Evolutionary conservation across 2,888 invertebrate species (phyloP).

Genomic region (Thera britannica): DNA sequence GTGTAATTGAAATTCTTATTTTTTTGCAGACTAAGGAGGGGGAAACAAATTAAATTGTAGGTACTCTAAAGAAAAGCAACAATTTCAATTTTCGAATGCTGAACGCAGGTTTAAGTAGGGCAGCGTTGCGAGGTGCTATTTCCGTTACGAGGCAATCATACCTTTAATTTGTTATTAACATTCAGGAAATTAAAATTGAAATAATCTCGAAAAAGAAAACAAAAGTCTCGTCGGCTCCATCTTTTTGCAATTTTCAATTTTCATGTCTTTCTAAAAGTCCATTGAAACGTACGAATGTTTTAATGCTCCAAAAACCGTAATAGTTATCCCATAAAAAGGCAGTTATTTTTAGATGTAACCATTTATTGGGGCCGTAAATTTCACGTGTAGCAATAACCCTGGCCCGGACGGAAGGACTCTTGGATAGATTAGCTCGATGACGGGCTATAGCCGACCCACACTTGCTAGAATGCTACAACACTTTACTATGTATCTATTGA

Average conservation of each 20-base stretch:
- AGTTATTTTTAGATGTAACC: conserved; percentile 65
- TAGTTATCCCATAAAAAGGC: conserved; percentile 51
- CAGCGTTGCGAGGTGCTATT: conserved; percentile 34
- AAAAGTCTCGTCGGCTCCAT: neutral
- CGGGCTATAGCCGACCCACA: conserved; percentile 14
- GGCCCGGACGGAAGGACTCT: conserved; percentile 47
- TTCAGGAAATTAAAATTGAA: conserved; percentile 20
- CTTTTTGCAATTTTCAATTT: neutral
- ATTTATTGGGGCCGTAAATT: conserved; percentile 65
- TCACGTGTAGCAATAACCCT: conserved; percentile 71
- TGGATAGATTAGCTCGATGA: conserved; percentile 64
- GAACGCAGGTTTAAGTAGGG: conserved; percentile 37
- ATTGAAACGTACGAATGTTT: neutral
- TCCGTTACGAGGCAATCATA: conserved; percentile 20
- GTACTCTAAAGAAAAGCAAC: conserved; percentile 33
- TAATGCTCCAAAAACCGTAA: conserved; percentile 7
- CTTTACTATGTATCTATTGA: neutral
- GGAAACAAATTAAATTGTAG: conserved; percentile 27
- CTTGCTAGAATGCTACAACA: neutral
- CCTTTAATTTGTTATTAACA: conserved; percentile 26
- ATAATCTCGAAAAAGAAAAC: neutral
- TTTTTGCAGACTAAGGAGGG: conserved; percentile 26
- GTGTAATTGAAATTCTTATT: conserved; percentile 42
- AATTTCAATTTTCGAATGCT: conserved; percentile 41
- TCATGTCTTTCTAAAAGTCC: neutral